Conservation (phyloP, 2,888 invertebrate species). For the Dynastes hyllus region DNA sequence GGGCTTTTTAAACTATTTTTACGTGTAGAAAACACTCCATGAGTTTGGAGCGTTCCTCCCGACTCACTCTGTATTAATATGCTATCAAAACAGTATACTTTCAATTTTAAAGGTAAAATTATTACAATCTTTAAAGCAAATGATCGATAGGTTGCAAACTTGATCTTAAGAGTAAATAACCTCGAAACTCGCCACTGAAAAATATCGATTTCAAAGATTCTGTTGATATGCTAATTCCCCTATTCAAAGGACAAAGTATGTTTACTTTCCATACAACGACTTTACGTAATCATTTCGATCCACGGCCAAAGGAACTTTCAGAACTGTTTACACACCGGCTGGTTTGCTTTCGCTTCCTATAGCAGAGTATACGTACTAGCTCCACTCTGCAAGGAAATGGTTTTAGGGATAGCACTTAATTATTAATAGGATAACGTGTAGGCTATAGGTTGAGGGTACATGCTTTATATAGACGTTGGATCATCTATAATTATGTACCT, state of each 20-base stretch:
- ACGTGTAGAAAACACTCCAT: too few relatives aligned
- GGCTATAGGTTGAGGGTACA: background rate
- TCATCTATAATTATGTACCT: constrained; percentile 19
- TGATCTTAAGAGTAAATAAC: background rate
- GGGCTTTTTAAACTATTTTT: too few relatives aligned
- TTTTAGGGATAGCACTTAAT: constrained; percentile 9
- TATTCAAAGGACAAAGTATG: constrained; percentile 1
- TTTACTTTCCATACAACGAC: background rate
- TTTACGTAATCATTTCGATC: constrained; percentile 3
- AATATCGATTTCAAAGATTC: background rate
- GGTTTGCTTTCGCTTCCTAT: constrained; percentile 5
- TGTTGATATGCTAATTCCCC: background rate
- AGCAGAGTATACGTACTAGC: constrained; percentile 8
- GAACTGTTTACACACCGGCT: constrained; percentile 8
- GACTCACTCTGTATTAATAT: too few relatives aligned
- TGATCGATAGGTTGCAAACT: background rate
- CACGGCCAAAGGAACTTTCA: background rate
- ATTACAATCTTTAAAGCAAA: background rate
- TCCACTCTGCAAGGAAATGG: background rate
- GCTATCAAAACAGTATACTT: background rate
- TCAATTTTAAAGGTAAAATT: too few relatives aligned
- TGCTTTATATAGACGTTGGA: constrained; percentile 18
- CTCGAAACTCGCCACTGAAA: background rate
- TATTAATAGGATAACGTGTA: constrained; percentile 25
- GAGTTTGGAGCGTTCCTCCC: too few relatives aligned